Evolutionary conservation across 2,797 vertebrate genomes (phyloP), one percentile per base, ranked within the genome.

Genomic region (Crocidura indochinensis): DNA sequence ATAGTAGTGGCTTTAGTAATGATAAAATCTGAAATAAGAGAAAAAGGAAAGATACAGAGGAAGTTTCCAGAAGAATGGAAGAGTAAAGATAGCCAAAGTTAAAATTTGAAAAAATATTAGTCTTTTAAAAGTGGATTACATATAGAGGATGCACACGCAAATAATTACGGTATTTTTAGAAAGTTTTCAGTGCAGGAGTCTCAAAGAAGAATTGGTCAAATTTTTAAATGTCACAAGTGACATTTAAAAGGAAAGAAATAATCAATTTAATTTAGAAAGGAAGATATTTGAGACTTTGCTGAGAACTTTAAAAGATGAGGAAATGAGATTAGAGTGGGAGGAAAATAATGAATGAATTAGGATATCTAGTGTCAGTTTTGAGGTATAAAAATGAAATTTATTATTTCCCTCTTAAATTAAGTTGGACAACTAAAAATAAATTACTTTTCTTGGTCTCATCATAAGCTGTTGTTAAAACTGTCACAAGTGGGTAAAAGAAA

Each of bases 171-270:
- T n/a, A 46, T 75, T 95, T 38, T 90, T 72, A 80, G 20, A 90
- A 87, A 75, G 87, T 78, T 38, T 65, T 29, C 38, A 79, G 78
- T 65, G 49, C 49, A 74, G 88, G 12, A 26, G 9, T 73, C 75
- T 78, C 69, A 84, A 82, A 72, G 47, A 76, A 24, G 26, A 79
- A 53, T 71, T 69, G 84, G 64, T 79, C 49, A 51, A 91, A 19
- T 15, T 73, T 72, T 72, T 77, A 77, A 88, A 73, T 44, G 60
- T 86, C 71, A 46, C 44, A 73, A 27, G 71, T 19, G 12, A 10
- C 67, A 38, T 38, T 38, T 38, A 38, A 38, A 93, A 89, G 24
- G 47, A 87, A 49, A 94, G 47, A 87, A 71, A 73, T n/a, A 24
- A n/a, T 38, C 27, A 22, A 47, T 81, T 76, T 62, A 44, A 53